A percentile compares a stretch with the other conserved stretches of the same genome.
Evolutionary conservation across 2,113 vertebrate genomes (phyloP).

Genomic region (Scalopus aquaticus): DNA sequence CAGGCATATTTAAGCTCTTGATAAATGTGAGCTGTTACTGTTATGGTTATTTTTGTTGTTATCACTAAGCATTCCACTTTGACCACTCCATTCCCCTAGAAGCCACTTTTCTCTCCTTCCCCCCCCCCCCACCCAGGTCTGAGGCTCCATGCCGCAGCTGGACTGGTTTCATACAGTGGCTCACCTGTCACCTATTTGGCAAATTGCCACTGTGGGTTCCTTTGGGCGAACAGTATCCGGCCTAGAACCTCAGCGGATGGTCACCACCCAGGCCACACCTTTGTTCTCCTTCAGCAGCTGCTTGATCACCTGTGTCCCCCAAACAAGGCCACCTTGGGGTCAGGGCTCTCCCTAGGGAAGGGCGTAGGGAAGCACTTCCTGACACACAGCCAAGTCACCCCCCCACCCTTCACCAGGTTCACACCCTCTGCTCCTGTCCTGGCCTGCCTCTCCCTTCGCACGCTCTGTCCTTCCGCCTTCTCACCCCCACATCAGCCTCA

Average conservation of each 20-base stretch:
- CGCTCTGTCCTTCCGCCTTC: conserved; percentile 77
- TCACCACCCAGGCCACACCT: conserved; percentile 18
- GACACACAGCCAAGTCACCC: conserved; percentile 71
- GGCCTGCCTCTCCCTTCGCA: conserved; percentile 80
- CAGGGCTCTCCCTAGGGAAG: conserved; percentile 54
- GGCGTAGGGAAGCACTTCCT: conserved; percentile 62
- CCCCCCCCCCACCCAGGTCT: neutral
- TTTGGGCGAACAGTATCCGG: neutral
- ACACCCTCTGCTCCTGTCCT: conserved; percentile 79
- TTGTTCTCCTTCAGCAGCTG: neutral
- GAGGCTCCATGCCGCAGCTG: neutral
- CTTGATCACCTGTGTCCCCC: conserved; percentile 28
- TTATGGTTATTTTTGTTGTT: neutral
- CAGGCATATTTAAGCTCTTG: neutral
- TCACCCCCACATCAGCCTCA: conserved; percentile 66
- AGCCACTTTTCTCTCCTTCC: neutral
- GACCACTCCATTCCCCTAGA: neutral
- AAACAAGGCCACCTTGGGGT: conserved; percentile 50
- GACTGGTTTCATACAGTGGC: conserved; percentile 28
- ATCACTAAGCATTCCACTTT: neutral
- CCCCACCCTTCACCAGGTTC: neutral
- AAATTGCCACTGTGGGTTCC: conserved; percentile 28
- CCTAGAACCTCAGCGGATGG: neutral
- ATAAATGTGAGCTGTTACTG: neutral
- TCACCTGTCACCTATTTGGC: conserved; percentile 72